Evolutionary conservation across 2,888 invertebrate genomes (phyloP).

Genomic region (Agrotis exclamationis): DNA sequence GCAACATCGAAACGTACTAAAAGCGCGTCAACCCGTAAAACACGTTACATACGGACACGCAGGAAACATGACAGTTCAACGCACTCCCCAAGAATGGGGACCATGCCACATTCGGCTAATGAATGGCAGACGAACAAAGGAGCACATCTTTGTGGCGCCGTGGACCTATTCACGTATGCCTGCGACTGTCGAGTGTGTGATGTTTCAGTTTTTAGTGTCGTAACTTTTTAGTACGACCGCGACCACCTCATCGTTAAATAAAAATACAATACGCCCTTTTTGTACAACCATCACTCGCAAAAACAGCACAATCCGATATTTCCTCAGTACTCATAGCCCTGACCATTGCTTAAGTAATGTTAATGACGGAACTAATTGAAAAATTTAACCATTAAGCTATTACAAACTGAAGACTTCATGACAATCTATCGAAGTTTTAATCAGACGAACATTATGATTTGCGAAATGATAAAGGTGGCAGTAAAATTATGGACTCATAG

Average conservation of each 20-base stretch:
- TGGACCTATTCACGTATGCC: conserved; percentile 77
- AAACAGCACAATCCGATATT: conserved; percentile 55
- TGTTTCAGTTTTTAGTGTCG: conserved; percentile 64
- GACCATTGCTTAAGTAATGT: conserved; percentile 62
- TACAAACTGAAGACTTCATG: conserved; percentile 44
- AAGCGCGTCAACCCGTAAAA: conserved; percentile 83
- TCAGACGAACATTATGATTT: conserved; percentile 25
- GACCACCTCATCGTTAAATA: conserved; percentile 51
- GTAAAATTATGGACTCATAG: conserved; percentile 14
- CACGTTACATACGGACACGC: conserved; percentile 82
- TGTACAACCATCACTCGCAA: conserved; percentile 27
- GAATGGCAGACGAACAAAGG: conserved; percentile 88
- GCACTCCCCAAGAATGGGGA: conserved; percentile 86
- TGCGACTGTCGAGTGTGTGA: conserved; percentile 67
- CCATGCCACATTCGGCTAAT: conserved; percentile 87
- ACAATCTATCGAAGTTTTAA: conserved; percentile 28
- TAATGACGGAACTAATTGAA: conserved; percentile 68
- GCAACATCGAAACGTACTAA: conserved; percentile 74
- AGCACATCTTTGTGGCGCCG: conserved; percentile 76
- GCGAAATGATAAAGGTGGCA: conserved; percentile 28
- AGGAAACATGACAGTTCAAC: conserved; percentile 86
- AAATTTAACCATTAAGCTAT: conserved; percentile 67
- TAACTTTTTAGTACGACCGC: conserved; percentile 61
- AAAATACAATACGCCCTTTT: conserved; percentile 53
- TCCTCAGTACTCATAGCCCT: conserved; percentile 71